phyloP scores from a whole-genome alignment of 2,888 invertebrate species.

The Drosophila stalkeri region DNA sequence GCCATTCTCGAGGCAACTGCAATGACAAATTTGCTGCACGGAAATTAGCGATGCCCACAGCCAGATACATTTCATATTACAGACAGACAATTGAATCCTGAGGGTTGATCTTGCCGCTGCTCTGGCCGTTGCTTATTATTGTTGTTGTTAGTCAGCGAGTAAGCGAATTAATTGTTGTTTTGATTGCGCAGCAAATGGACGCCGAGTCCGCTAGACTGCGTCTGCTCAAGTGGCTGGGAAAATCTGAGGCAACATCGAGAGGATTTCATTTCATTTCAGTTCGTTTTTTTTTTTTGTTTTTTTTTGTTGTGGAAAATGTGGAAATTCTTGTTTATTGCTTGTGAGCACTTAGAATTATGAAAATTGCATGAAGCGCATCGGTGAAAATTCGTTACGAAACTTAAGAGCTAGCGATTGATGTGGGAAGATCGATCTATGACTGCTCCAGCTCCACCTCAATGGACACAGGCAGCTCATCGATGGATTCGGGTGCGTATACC shows the following conservation, averaged over 20 bases:
- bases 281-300: not conserved
- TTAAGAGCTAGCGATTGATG: constrained; percentile 54
- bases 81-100: constrained; percentile 78
- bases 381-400: constrained; percentile 76
- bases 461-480: constrained; percentile 69
- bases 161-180: constrained; percentile 82
- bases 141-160: constrained; percentile 49
- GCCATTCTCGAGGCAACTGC: constrained; percentile 42
- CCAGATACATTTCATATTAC: constrained; percentile 81
- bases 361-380: constrained; percentile 54
- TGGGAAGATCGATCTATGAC: constrained; percentile 54
- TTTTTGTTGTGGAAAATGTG: constrained; percentile 42
- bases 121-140: constrained; percentile 14
- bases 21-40: constrained; percentile 76
- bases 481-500: constrained; percentile 86
- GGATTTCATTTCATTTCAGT: not conserved
- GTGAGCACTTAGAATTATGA: constrained; percentile 46
- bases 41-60: constrained; percentile 76
- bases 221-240: constrained; percentile 71
- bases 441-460: constrained; percentile 80
- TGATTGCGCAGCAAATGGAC: constrained; percentile 71
- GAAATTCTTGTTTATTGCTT: constrained; percentile 63
- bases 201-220: constrained; percentile 9
- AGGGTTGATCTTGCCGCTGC: constrained; percentile 63
- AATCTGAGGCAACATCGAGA: constrained; percentile 25